Evolutionary conservation across 92 coral and sea anemone genomes (phyloP).

Genomic region (Meandrina meandrites): DNA sequence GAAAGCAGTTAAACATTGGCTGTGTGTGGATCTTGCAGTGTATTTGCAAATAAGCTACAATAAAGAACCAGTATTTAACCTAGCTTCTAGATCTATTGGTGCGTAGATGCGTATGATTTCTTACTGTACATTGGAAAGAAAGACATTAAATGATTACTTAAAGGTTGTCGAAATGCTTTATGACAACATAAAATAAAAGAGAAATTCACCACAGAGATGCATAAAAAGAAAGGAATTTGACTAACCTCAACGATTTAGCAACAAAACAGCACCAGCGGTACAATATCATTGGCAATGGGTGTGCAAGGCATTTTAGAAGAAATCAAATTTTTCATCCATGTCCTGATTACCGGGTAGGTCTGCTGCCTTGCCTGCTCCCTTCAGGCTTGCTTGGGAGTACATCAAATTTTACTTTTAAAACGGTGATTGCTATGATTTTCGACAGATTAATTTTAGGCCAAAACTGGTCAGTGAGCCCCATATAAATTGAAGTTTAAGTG

Average conservation of each 20-base stretch:
- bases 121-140: background rate
- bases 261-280: background rate
- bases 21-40: too few species aligned
- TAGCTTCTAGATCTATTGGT: background rate
- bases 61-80: slow-evolving; percentile 10
- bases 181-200: slow-evolving; percentile 5
- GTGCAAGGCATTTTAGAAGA: slow-evolving; percentile 16
- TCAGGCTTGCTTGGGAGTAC: background rate
- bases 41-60: too few species aligned
- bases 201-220: background rate
- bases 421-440: too few species aligned
- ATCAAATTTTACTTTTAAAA: too few species aligned
- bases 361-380: slow-evolving; percentile 28
- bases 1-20: slow-evolving; percentile 2
- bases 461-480: too few species aligned
- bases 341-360: slow-evolving; percentile 23
- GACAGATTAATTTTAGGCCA: too few species aligned
- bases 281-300: background rate
- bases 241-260: background rate
- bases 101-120: background rate
- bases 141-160: slow-evolving; percentile 7
- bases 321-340: slow-evolving; percentile 19
- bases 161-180: background rate
- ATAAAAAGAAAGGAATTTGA: too few species aligned
- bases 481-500: too few species aligned